A percentile compares a stretch with the other conserved stretches of the same genome.
These are phyloP conservation scores for Uropsilus gracilis DNA, from an alignment of 2,113 vertebrate genomes.

Conservation along the genomic window DNA sequence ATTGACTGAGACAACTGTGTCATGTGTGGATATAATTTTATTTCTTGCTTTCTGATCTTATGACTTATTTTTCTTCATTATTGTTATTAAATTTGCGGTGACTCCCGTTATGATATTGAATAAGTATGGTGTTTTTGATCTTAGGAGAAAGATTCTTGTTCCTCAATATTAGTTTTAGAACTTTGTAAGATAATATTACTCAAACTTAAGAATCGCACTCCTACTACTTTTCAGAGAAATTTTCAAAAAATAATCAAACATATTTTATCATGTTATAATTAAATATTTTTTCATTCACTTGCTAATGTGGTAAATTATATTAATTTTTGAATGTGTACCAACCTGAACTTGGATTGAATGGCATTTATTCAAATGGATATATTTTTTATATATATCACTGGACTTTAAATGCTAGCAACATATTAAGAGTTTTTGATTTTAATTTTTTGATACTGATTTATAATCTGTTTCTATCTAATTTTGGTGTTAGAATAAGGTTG, in stretches of 20 bases:
- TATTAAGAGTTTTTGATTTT: neutral
- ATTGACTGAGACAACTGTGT: neutral
- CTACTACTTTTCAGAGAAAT: neutral
- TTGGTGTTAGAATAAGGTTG: neutral
- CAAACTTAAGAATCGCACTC: neutral
- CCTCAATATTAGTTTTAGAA: neutral
- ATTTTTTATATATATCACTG: neutral
- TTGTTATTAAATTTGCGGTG: neutral
- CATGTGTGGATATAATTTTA: neutral
- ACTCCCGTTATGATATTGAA: neutral
- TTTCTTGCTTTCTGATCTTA: neutral
- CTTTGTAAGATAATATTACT: neutral
- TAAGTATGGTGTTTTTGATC: neutral
- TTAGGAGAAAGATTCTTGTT: neutral
- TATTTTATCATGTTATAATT: neutral
- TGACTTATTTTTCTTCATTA: neutral
- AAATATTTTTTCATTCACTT: neutral
- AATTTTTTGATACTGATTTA: neutral
- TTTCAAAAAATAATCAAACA: neutral
- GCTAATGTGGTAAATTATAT: neutral
- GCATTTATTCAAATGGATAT: neutral
- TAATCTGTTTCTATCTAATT: neutral
- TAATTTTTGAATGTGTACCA: neutral
- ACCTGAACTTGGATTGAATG: neutral
- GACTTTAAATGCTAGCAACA: neutral